Conservation (phyloP, 2,888 invertebrate genomes). For the Netelia inedita region DNA sequence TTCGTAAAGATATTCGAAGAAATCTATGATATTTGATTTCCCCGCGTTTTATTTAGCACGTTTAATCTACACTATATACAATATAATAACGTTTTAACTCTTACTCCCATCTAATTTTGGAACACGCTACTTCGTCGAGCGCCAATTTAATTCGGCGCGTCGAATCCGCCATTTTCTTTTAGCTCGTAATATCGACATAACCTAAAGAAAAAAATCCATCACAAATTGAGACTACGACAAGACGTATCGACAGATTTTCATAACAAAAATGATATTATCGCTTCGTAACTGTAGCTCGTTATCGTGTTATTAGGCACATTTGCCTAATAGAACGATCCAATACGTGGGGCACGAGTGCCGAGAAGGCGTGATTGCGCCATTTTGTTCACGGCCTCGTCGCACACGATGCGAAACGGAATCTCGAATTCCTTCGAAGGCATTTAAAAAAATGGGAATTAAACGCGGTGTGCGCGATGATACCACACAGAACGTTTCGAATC, state of each 20-base stretch:
- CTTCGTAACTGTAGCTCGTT: no score
- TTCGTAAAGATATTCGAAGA: slow-evolving; percentile 8
- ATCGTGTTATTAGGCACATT: no score
- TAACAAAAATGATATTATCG: neutral
- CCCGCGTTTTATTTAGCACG: neutral
- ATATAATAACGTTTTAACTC: neutral
- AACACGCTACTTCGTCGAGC: neutral
- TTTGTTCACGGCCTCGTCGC: no score
- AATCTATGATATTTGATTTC: slow-evolving; percentile 13
- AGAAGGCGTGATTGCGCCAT: no score
- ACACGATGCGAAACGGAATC: neutral
- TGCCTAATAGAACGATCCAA: no score
- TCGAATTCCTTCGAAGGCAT: slow-evolving; percentile 22
- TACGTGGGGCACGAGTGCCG: no score
- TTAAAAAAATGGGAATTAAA: slow-evolving; percentile 1
- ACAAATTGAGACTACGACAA: slow-evolving; percentile 26
- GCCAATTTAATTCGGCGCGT: slow-evolving; percentile 5
- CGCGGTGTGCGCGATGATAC: neutral
- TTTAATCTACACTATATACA: neutral
- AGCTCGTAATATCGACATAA: no score
- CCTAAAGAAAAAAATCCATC: slow-evolving; percentile 1
- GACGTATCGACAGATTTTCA: neutral
- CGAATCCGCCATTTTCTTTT: neutral
- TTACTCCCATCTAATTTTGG: neutral
- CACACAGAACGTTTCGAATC: slow-evolving; percentile 6